These are phyloP conservation scores for Phengaris arion DNA, from an alignment of 2,888 invertebrate species.

Conservation along the genomic window DNA sequence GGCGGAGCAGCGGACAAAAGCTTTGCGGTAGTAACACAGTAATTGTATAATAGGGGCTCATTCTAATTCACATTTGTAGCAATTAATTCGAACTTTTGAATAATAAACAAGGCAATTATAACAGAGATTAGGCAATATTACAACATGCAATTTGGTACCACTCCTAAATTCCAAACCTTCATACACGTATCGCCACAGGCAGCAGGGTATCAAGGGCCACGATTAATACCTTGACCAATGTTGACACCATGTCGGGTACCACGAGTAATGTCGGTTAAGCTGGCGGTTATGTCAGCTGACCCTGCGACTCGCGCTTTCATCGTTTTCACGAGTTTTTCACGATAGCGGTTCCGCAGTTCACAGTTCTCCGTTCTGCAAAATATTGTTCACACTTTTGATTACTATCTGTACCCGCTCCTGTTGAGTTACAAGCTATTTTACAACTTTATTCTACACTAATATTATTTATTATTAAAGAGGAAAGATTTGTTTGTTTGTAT, in stretches of 20 bases:
- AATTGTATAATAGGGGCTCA: too few species aligned
- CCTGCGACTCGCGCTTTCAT: background rate
- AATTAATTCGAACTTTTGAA: background rate
- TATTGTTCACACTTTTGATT: background rate
- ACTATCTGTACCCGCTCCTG: background rate
- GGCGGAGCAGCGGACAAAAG: too few species aligned
- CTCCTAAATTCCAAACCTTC: slow-evolving; percentile 9
- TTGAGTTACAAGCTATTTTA: too few species aligned
- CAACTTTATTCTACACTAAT: too few species aligned
- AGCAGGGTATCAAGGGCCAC: background rate
- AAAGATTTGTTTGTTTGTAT: too few species aligned
- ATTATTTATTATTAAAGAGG: too few species aligned
- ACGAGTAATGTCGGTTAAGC: background rate
- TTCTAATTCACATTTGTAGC: too few species aligned
- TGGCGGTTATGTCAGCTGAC: background rate
- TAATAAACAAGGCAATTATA: background rate
- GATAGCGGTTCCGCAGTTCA: background rate
- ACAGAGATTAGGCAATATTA: background rate
- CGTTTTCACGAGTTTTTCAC: background rate
- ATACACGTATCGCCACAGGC: background rate
- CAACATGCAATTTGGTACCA: background rate
- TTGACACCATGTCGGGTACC: background rate
- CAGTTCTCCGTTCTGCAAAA: background rate
- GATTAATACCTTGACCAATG: background rate
- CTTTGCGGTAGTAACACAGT: too few species aligned